phyloP scores from a whole-genome alignment of 2,113 vertebrate species.

The Lophura nycthemera region DNA sequence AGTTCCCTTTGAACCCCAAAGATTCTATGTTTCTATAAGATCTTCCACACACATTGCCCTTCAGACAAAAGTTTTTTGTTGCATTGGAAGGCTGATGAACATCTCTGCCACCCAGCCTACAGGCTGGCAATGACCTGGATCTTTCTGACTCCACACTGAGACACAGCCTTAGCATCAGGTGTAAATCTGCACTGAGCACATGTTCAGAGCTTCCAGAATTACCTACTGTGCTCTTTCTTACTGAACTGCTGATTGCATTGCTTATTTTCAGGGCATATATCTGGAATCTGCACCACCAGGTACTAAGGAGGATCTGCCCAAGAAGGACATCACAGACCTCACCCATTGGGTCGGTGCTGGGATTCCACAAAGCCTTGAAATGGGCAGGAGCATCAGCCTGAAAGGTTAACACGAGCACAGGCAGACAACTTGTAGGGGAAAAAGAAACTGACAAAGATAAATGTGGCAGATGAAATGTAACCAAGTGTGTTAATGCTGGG shows the following conservation, averaged over 20 bases:
- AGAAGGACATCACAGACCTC: neutral
- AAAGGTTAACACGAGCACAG: rapidly evolving
- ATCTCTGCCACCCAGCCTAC: neutral
- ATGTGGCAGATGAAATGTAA: slow-evolving; percentile 43
- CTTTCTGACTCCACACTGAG: rapidly evolving
- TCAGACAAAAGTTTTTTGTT: neutral
- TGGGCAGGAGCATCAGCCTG: neutral
- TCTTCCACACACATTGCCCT: neutral
- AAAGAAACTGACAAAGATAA: neutral
- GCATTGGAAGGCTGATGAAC: neutral
- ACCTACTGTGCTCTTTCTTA: neutral
- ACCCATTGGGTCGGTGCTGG: neutral
- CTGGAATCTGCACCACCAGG: neutral
- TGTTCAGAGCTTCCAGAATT: neutral
- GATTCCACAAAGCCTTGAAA: rapidly evolving
- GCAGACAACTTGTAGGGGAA: neutral
- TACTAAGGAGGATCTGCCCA: neutral
- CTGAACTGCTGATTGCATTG: neutral
- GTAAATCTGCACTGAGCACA: neutral
- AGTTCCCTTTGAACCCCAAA: too few relatives aligned
- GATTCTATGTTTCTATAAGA: neutral
- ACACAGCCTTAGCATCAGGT: rapidly evolving
- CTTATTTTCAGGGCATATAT: neutral
- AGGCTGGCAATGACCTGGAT: rapidly evolving
- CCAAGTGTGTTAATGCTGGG: neutral